These are phyloP conservation scores for Chrysocyon brachyurus DNA, from an alignment of 2,797 vertebrate genomes.

Conservation along the genomic window DNA sequence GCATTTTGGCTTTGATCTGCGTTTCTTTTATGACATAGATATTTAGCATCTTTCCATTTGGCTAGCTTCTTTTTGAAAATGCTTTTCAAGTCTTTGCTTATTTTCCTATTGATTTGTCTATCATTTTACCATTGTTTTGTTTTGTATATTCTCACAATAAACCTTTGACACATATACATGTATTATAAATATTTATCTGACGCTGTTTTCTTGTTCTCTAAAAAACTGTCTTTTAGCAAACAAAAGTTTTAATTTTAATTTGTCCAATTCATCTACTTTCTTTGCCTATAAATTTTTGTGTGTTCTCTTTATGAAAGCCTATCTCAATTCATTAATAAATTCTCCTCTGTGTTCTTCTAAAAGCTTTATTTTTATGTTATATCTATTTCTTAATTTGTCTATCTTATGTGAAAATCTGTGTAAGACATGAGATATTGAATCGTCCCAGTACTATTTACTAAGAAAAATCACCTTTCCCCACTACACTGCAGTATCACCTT, in stretches of 20 bases:
- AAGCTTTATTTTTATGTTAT: background rate
- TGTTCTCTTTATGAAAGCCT: background rate
- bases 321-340: background rate
- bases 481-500: background rate
- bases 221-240: background rate
- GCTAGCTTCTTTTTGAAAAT: background rate
- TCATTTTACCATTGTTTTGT: background rate
- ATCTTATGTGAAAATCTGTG: background rate
- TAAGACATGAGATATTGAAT: background rate
- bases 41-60: background rate
- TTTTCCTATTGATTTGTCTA: background rate
- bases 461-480: background rate
- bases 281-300: constrained; percentile 2
- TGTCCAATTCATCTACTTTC: background rate
- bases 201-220: background rate
- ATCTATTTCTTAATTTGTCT: background rate
- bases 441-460: background rate
- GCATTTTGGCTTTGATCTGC: background rate
- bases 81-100: background rate
- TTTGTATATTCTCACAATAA: background rate
- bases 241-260: background rate
- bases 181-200: background rate
- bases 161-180: background rate
- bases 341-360: background rate
- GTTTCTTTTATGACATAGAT: constrained; percentile 1